Conservation (phyloP, 2,888 invertebrate genomes). For the Chelonus formosanus region DNA sequence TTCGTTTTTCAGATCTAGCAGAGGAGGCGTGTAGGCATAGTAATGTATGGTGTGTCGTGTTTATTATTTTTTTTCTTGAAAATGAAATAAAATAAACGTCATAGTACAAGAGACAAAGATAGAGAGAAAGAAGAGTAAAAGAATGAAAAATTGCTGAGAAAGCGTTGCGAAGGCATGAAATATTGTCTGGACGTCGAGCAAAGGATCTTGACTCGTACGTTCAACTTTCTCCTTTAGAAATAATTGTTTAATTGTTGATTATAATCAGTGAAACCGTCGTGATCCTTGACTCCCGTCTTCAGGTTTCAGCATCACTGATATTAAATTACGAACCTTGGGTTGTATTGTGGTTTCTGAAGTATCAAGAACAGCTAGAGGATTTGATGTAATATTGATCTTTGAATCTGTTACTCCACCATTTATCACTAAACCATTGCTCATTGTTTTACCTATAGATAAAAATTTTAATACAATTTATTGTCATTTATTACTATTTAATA, state of each 20-base stretch:
- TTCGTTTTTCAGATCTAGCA: constrained; percentile 63
- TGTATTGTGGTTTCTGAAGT: constrained; percentile 67
- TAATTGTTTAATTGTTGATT: background rate
- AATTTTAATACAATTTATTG: constrained; percentile 38
- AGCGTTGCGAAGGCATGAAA: constrained; percentile 30
- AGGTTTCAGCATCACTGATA: constrained; percentile 21
- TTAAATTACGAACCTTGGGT: constrained; percentile 61
- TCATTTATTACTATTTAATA: background rate
- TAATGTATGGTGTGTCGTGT: constrained; percentile 60
- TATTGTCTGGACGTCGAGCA: constrained; percentile 6
- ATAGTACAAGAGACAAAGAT: constrained; percentile 38
- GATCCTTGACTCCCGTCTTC: constrained; percentile 33
- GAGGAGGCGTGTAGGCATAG: constrained; percentile 51
- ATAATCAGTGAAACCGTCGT: constrained; percentile 25
- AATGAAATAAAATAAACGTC: constrained; percentile 49
- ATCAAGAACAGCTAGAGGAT: constrained; percentile 75
- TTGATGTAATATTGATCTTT: constrained; percentile 79
- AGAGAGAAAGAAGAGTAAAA: constrained; percentile 44
- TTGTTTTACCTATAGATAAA: constrained; percentile 55
- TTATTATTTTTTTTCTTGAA: constrained; percentile 37
- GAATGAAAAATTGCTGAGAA: constrained; percentile 38
- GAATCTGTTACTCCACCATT: constrained; percentile 63
- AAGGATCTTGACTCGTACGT: constrained; percentile 21
- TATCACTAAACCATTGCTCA: constrained; percentile 61
- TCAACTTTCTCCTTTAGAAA: background rate